Conservation (phyloP, 1,140 invertebrate species). For the Cataglyphis hispanica region DNA sequence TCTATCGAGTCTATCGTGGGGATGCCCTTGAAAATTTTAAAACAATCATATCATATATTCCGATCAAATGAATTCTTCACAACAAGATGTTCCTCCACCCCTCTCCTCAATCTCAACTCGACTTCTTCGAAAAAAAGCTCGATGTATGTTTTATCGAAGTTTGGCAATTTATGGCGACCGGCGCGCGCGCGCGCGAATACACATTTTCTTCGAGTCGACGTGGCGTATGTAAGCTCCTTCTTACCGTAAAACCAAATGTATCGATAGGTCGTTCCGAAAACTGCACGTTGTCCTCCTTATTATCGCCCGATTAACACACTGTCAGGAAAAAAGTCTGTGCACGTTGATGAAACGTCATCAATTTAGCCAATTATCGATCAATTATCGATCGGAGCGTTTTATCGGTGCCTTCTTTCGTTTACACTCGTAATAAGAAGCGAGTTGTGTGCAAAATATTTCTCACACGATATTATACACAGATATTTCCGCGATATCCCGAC, state of each 20-base stretch:
- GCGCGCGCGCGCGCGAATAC: not conserved
- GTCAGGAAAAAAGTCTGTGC: not conserved
- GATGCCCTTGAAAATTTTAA: not conserved
- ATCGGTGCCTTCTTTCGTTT: not conserved
- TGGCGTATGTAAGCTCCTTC: slow-evolving; percentile 18
- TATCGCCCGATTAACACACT: not conserved
- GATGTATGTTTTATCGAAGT: not conserved
- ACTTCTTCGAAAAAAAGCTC: not conserved
- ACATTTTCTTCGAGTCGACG: slow-evolving; percentile 41
- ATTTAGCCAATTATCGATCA: slow-evolving; percentile 14
- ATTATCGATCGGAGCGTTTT: not conserved
- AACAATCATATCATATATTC: too few species aligned
- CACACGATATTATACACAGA: not conserved
- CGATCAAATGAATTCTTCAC: not conserved
- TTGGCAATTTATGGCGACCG: not conserved
- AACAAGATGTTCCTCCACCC: not conserved
- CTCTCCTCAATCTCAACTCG: not conserved
- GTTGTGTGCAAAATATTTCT: not conserved
- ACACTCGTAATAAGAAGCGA: not conserved
- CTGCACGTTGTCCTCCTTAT: not conserved
- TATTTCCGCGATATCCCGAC: not conserved
- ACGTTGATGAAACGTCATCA: not conserved
- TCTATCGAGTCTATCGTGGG: too few species aligned
- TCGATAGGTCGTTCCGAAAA: not conserved
- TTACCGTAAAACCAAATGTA: slow-evolving; percentile 27